phyloP scores from a whole-genome alignment of 2,888 invertebrate species.

The Acrobeloides nanus region DNA sequence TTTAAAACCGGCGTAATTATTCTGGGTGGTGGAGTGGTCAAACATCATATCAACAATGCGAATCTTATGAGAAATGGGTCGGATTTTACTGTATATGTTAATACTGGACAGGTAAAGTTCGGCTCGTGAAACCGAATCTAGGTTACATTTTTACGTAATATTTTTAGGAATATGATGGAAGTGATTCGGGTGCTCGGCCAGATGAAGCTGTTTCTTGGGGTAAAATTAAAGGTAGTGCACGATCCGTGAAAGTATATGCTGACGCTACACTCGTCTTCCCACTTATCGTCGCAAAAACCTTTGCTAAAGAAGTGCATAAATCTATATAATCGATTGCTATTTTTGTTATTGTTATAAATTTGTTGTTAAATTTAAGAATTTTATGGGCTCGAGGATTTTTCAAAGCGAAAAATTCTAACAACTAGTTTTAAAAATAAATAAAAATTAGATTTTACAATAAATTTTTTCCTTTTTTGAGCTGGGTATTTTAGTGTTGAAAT shows the following conservation, averaged over 20 bases:
- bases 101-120: constrained; percentile 62
- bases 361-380: not conserved
- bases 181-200: constrained; percentile 87
- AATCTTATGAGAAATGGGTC: constrained; percentile 98
- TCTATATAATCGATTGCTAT: not conserved
- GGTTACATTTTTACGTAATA: no score
- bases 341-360: not conserved
- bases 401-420: no score
- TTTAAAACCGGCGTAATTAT: constrained; percentile 90
- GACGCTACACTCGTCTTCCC: constrained; percentile 92
- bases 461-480: no score
- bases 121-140: not conserved
- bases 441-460: no score
- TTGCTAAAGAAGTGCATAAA: constrained; percentile 1
- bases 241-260: constrained; percentile 71
- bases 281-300: constrained; percentile 10
- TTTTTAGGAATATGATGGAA: constrained; percentile 83
- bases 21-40: constrained; percentile 64
- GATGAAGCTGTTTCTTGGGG: constrained; percentile 99
- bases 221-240: constrained; percentile 75
- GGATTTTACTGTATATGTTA: constrained; percentile 86
- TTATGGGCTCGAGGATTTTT: no score
- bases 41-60: constrained; percentile 98
- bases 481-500: no score
- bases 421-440: no score